phyloP scores from a whole-genome alignment of 2,113 vertebrate species.

The Chionomys nivalis region DNA sequence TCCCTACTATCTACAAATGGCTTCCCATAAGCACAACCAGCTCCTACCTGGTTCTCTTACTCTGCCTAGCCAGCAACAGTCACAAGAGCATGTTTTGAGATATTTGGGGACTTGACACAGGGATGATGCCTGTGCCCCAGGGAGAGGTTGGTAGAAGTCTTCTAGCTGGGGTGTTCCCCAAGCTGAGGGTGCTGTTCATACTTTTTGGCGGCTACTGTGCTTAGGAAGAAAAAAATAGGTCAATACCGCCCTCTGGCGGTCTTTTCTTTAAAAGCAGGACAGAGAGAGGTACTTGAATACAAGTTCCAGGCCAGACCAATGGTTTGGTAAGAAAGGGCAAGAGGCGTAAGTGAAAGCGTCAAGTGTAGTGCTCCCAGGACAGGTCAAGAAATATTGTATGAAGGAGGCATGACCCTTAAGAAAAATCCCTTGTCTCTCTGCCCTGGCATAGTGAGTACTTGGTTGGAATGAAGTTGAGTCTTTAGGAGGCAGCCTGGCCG shows the following conservation, averaged over 20 bases:
- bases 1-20: background rate
- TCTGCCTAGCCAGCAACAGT: too few species aligned
- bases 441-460: too few species aligned
- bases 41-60: background rate
- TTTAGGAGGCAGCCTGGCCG: background rate
- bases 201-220: accelerated
- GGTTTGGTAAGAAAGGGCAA: background rate
- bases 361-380: background rate
- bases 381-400: background rate
- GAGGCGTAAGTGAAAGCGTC: background rate
- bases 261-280: background rate
- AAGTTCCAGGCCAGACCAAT: background rate
- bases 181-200: accelerated
- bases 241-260: slow-evolving; percentile 61
- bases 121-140: background rate
- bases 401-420: background rate
- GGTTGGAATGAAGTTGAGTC: background rate
- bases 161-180: background rate
- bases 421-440: background rate
- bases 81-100: background rate
- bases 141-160: background rate
- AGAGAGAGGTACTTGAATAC: background rate
- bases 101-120: background rate
- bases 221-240: background rate
- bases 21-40: background rate